Evolutionary conservation across 2,113 vertebrate genomes (phyloP), one percentile per base, ranked within the genome.

Genomic region (Pterocles burchelli): DNA sequence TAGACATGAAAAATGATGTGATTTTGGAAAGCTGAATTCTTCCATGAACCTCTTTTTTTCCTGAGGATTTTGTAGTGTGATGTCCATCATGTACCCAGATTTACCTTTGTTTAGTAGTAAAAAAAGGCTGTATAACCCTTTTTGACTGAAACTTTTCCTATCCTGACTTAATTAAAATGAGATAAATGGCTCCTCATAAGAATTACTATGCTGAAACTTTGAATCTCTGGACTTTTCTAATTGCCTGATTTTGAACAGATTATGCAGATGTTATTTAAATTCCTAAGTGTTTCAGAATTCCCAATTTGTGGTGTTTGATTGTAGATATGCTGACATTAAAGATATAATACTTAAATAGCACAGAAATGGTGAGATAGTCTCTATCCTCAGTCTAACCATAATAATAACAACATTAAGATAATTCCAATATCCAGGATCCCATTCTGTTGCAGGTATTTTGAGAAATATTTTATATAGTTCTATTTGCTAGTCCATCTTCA

Each of bases 271-370:
- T 74, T 81, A 25, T 80, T 94, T 66, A 17, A 62, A 78, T 89
- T 59, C 4, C 15, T 61, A n/a, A 38, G 3, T 16, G 4, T 48
- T 48, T 79, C 17, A 57, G 45, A 48, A 70, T 61, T 54, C 9
- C 6, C 2, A 0, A 7, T 72, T 62, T 46, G 5, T 74, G 7
- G 1, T 62, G 3, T 10, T 10, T 0, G 0, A 21, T 46, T 66
- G 25, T 48, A 54, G 18, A 17, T 78, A 46, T 11, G 13, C 5
- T 77, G 67, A 33, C 6, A 21, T 11, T 43, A 57, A 70, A 74
- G 1, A 22, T 8, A 8, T 70, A 57, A 31, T 29, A 33, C 16
- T 62, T n/a, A 43, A n/a, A 57, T 8, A 75, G 2, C 22, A 22
- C 33, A 54, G 25, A 59, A 65, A 61, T 13, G 68, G 29, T 34